phyloP scores from a whole-genome alignment of 2,888 invertebrate species.

The Hyalella azteca region DNA sequence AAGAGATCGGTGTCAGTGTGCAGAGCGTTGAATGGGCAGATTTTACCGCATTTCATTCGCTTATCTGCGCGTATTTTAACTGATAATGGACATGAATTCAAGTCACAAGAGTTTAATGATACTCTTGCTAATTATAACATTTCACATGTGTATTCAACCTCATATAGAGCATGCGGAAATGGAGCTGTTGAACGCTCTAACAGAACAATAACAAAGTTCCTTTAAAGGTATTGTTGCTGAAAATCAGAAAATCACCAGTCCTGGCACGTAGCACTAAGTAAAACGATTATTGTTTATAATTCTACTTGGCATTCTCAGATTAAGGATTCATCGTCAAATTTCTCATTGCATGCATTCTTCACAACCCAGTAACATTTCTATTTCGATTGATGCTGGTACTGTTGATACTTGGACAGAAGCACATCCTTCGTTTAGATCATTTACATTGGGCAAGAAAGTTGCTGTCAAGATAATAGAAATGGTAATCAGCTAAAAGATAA shows the following conservation, averaged over 20 bases:
- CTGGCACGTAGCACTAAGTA: too few relatives aligned
- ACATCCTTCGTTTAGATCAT: too few relatives aligned
- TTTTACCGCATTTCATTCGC: background rate
- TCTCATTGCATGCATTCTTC: too few relatives aligned
- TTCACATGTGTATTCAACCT: background rate
- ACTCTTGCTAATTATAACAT: background rate
- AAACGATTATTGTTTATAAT: too few relatives aligned
- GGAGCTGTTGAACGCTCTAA: background rate
- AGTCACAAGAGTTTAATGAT: background rate
- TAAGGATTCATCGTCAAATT: too few relatives aligned
- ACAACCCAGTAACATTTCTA: too few relatives aligned
- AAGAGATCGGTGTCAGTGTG: background rate
- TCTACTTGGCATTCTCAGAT: too few relatives aligned
- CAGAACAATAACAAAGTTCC: background rate
- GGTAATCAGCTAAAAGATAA: too few relatives aligned
- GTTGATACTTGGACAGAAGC: too few relatives aligned
- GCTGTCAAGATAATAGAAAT: too few relatives aligned
- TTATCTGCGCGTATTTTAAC: background rate
- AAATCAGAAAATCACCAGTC: background rate
- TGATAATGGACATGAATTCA: background rate
- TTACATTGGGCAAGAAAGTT: too few relatives aligned
- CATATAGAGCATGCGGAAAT: background rate
- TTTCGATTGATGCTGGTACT: too few relatives aligned
- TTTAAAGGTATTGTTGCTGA: background rate
- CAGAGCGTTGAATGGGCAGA: background rate